These are phyloP conservation scores for Mesorhabditis belari DNA, from an alignment of 2,888 invertebrate genomes.

Conservation along the genomic window DNA sequence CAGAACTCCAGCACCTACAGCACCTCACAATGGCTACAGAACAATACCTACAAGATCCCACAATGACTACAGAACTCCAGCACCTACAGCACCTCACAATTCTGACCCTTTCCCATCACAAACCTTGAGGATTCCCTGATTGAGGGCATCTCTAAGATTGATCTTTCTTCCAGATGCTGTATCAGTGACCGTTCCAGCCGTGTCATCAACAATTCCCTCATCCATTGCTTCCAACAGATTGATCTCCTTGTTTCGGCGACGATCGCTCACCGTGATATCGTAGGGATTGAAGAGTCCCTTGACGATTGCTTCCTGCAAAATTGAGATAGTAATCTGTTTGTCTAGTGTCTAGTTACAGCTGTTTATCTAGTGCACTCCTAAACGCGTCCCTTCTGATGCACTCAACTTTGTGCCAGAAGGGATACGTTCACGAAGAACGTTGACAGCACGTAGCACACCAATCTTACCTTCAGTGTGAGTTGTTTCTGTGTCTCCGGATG, in stretches of 20 bases:
- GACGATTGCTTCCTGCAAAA: conserved; percentile 59
- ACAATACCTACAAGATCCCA: no score
- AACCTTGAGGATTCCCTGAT: conserved; percentile 51
- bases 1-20: no score
- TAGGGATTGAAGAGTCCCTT: conserved; percentile 55
- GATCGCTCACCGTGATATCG: conserved; percentile 49
- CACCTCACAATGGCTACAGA: no score
- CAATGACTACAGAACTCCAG: no score
- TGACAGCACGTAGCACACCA: no score
- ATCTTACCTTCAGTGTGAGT: conserved; percentile 65
- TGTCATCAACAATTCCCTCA: conserved; percentile 55
- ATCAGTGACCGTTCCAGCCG: conserved; percentile 55
- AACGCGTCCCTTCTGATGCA: no score
- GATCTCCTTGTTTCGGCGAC: conserved; percentile 42
- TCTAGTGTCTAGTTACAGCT: no score
- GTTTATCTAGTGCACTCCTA: no score
- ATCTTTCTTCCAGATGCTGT: conserved; percentile 54
- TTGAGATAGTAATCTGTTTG: conserved; percentile 49
- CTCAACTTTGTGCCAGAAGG: no score
- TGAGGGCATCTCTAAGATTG: conserved; percentile 54
- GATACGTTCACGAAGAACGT: no score
- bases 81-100: no score
- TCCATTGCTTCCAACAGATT: conserved; percentile 55
- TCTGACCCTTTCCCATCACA: no score
- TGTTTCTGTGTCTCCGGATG: conserved; percentile 64